Base-by-base conservation (phyloP, 2,888 invertebrate genomes). In the Gryllus longicercus region DNA sequence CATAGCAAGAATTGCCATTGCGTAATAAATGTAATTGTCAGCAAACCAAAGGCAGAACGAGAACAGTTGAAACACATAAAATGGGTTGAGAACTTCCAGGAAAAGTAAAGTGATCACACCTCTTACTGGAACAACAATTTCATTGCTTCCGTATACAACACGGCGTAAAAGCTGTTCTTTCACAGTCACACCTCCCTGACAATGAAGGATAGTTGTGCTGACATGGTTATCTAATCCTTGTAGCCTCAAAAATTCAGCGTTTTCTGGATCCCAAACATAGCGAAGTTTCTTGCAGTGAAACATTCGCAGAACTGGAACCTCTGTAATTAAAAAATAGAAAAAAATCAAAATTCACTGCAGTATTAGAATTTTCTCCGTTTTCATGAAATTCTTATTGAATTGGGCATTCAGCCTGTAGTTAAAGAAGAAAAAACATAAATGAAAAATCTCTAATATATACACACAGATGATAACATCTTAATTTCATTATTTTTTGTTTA, bases 41-140 rank as follows among this genome's bases (percentile, higher is more conserved):
- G 93, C 90, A 81, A 95, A 91, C 98, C 98, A 98, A 79, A 98
- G 90, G 14, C 91, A 90, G 82, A 96, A 95, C 77, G 97, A 96
- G 88, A 96, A 95, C 83, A 97, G 87, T 91, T 98, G 98, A 89
- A 98, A 98, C 85, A 97, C 93, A 88, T 98, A 98, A 89, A 97
- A 98, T 5, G 98, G 97, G 87, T 97, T 96, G 84, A 98, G 91
- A 63, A 95, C 93, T 87, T 96, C 96, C 82, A 95, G 88, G 74
- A 94, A 91, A 0, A 96, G 88, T 18, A 96, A 88, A 0, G 92
- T 92, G 81, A 92, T 85, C 76, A 95, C 89, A 78, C 93, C 91
- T 85, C 93, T 92, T 78, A 95, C 92, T 8, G 94, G 94, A 74
- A 97, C 93, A 79, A 92, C 90, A 84, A 97, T 97, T 86, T 94